phyloP scores from a whole-genome alignment of 2,888 invertebrate species.

The Epistrophella euchroma region DNA sequence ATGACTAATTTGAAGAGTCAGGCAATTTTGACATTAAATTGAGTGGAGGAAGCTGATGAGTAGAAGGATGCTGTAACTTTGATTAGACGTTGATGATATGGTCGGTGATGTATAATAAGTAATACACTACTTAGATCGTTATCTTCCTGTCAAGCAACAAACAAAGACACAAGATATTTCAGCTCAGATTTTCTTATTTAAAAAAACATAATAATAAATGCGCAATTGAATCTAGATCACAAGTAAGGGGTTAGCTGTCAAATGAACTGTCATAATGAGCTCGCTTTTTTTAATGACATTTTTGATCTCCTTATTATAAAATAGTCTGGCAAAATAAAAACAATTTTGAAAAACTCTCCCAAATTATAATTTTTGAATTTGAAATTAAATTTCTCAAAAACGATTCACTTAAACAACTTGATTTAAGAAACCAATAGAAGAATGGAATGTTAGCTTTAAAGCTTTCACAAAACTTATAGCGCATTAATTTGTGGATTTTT shows the following conservation, averaged over 20 bases:
- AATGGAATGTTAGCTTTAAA: too few species aligned
- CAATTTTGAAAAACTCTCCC: too few species aligned
- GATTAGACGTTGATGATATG: constrained; percentile 28
- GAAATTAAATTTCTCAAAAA: too few species aligned
- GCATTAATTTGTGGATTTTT: too few species aligned
- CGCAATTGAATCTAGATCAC: not conserved
- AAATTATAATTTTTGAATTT: too few species aligned
- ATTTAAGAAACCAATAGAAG: too few species aligned
- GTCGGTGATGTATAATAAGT: not conserved
- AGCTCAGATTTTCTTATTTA: not conserved
- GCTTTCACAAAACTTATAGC: too few species aligned
- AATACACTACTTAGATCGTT: constrained; percentile 26
- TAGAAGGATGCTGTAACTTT: constrained; percentile 44
- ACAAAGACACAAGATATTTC: constrained; percentile 13
- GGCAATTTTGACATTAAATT: constrained; percentile 70
- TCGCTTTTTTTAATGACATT: not conserved
- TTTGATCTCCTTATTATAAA: too few species aligned
- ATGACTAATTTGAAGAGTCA: constrained; percentile 52
- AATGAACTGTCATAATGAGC: not conserved
- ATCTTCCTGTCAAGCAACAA: constrained; percentile 29
- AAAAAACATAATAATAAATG: not conserved
- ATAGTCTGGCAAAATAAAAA: too few species aligned
- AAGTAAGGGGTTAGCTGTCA: not conserved
- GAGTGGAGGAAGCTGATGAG: constrained; percentile 60
- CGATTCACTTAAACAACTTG: too few species aligned